Conservation (phyloP, 2,888 invertebrate species). For the Bellardia pandia region DNA sequence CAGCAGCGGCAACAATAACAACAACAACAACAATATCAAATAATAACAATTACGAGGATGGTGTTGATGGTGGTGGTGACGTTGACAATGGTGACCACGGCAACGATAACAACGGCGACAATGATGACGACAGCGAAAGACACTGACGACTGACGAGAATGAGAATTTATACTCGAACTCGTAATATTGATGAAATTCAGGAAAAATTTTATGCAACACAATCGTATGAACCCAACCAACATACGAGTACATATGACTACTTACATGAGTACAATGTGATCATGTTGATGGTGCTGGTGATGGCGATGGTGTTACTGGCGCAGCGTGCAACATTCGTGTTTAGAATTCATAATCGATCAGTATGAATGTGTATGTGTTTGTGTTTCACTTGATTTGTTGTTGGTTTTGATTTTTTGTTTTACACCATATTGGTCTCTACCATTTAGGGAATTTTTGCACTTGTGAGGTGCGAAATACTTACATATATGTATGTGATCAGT, state of each 20-base stretch:
- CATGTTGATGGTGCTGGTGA: background rate
- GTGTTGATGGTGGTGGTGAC: conserved; percentile 50
- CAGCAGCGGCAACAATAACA: conserved; percentile 24
- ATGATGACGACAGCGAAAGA: background rate
- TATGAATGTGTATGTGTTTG: conserved; percentile 24
- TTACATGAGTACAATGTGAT: conserved; percentile 2
- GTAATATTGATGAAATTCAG: conserved; percentile 54
- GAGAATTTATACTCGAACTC: conserved; percentile 1
- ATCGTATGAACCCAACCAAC: background rate
- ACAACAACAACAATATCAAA: conserved; percentile 5
- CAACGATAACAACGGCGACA: background rate
- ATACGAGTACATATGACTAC: background rate
- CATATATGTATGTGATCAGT: conserved; percentile 53
- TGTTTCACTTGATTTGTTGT: conserved; percentile 35
- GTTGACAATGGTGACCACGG: conserved; percentile 59
- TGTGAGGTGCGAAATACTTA: conserved; percentile 71
- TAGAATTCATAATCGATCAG: conserved; percentile 80
- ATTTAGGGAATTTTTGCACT: conserved; percentile 71
- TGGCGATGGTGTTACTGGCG: conserved; percentile 71
- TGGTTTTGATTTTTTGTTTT: conserved; percentile 44
- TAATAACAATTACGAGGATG: conserved; percentile 43
- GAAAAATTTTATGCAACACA: conserved; percentile 45
- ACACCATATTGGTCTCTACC: conserved; percentile 63
- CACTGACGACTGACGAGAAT: conserved; percentile 19
- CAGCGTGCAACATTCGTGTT: conserved; percentile 75